phyloP scores from a whole-genome alignment of 2,888 invertebrate genomes.

The Coelogynopora nodosa region DNA sequence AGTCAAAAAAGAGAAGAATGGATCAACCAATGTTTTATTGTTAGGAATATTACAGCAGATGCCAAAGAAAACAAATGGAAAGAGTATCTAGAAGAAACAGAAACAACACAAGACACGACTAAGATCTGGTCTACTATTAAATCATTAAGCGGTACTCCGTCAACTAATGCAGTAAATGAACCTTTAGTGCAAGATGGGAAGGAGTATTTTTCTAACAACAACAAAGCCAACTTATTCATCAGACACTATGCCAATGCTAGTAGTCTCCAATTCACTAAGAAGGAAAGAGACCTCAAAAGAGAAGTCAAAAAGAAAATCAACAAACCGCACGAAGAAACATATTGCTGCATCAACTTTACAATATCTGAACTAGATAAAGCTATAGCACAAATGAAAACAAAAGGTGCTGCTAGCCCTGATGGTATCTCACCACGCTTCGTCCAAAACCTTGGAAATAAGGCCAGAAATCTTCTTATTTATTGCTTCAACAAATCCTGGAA shows the following conservation, averaged over 20 bases:
- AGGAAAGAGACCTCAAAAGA: not conserved
- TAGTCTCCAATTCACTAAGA: not conserved
- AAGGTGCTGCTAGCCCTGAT: not conserved
- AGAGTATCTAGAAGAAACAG: not conserved
- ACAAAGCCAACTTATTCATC: not conserved
- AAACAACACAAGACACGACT: not conserved
- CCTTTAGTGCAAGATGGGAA: not conserved
- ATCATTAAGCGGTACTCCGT: not conserved
- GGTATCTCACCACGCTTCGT: not conserved
- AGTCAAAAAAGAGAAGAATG: not conserved
- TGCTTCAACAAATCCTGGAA: not conserved
- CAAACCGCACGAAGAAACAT: not conserved
- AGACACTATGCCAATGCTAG: not conserved
- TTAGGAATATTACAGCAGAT: not conserved
- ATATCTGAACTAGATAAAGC: not conserved
- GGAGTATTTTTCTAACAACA: not conserved
- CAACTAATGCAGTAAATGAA: not conserved
- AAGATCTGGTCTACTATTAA: not conserved
- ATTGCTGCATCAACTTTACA: not conserved
- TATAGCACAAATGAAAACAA: not conserved
- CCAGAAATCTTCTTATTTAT: not conserved
- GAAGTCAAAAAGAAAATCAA: not conserved
- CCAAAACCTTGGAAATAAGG: not conserved
- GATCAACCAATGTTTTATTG: not conserved
- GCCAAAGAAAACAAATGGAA: constrained; percentile 1